phyloP scores from a whole-genome alignment of 2,797 vertebrate genomes.

The Muraenolepis orangiensis region DNA sequence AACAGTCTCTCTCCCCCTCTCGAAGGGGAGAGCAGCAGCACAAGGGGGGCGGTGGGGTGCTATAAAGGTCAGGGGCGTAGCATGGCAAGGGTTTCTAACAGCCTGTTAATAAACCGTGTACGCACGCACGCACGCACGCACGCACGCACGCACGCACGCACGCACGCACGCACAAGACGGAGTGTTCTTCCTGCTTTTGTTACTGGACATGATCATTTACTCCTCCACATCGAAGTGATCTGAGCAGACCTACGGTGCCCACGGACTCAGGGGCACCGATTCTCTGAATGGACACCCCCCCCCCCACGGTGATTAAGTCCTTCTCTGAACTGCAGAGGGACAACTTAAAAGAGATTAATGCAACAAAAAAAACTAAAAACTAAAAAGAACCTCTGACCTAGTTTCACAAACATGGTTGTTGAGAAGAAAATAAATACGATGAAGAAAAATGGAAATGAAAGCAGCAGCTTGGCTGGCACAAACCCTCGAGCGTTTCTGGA shows the following conservation, averaged over 20 bases:
- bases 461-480: background rate
- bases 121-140: background rate
- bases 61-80: slow-evolving; percentile 47
- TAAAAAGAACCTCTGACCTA: slow-evolving; percentile 9
- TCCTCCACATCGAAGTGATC: slow-evolving; percentile 19
- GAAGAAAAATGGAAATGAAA: background rate
- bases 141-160: background rate
- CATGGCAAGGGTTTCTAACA: slow-evolving; percentile 28
- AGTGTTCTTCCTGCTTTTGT: background rate
- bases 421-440: slow-evolving; percentile 16
- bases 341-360: background rate
- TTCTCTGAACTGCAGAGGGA: background rate
- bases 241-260: background rate
- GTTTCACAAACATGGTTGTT: slow-evolving; percentile 18
- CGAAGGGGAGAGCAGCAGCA: slow-evolving; percentile 41
- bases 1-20: slow-evolving; percentile 20
- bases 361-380: slow-evolving; percentile 1
- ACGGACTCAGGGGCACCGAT: background rate
- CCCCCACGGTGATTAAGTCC: too few relatives aligned
- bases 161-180: too few relatives aligned
- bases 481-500: background rate
- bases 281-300: background rate
- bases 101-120: slow-evolving; percentile 28
- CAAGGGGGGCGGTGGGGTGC: slow-evolving; percentile 12
- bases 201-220: slow-evolving; percentile 28